These are phyloP conservation scores for Champsocephalus gunnari DNA, from an alignment of 2,797 vertebrate genomes.

Conservation along the genomic window DNA sequence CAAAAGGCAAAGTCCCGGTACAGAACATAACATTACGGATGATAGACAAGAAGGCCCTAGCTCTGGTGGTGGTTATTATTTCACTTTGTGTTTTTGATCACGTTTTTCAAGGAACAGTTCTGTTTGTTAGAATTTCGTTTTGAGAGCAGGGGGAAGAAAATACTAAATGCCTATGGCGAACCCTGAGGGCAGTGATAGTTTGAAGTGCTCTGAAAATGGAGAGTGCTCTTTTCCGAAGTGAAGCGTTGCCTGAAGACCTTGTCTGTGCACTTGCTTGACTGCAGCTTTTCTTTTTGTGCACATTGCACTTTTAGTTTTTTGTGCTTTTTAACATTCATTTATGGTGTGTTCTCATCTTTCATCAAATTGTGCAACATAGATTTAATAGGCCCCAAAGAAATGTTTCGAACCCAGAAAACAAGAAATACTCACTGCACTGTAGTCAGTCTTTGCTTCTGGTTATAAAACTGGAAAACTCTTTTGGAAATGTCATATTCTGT, in stretches of 20 bases:
- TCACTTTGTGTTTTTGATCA: conserved; percentile 6
- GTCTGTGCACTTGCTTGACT: conserved; percentile 34
- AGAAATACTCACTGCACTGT: background rate
- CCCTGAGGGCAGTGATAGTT: conserved; percentile 62
- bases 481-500: background rate
- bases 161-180: conserved; percentile 48
- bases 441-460: background rate
- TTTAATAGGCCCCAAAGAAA: background rate
- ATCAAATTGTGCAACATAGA: background rate
- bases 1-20: background rate
- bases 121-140: conserved; percentile 49
- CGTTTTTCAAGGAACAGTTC: conserved; percentile 37
- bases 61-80: conserved; percentile 19
- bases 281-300: conserved; percentile 19
- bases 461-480: background rate
- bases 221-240: conserved; percentile 48
- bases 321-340: background rate
- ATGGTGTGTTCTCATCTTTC: background rate
- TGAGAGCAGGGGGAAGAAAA: conserved; percentile 35
- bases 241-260: conserved; percentile 54
- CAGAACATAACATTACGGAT: background rate
- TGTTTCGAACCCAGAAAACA: background rate
- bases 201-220: conserved; percentile 61
- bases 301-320: conserved; percentile 8
- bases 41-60: background rate